These are phyloP conservation scores for Euphydryas editha DNA, from an alignment of 2,888 invertebrate genomes.

Conservation along the genomic window DNA sequence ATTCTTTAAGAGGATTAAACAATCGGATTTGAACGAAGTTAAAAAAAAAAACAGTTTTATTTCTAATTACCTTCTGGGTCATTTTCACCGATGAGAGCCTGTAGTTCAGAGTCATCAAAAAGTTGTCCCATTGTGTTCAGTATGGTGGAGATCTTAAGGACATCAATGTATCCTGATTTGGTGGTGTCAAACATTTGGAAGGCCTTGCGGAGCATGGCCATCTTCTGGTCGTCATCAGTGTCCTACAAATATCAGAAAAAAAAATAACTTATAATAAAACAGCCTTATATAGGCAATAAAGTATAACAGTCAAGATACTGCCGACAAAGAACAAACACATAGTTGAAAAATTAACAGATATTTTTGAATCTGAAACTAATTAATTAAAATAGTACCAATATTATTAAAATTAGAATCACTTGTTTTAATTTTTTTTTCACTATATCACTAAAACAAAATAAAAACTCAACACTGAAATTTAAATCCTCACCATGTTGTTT, in stretches of 20 bases:
- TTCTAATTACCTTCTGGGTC: conserved; percentile 90
- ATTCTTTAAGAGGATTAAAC: neutral
- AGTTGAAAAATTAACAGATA: neutral
- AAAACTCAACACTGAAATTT: conserved; percentile 32
- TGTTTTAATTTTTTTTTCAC: conserved; percentile 33
- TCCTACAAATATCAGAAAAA: conserved; percentile 60
- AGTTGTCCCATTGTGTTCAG: conserved; percentile 97
- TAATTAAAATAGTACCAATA: neutral
- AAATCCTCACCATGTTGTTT: conserved; percentile 73
- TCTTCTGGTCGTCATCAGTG: conserved; percentile 90
- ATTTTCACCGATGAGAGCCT: conserved; percentile 94
- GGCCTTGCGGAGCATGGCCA: conserved; percentile 96
- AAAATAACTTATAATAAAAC: neutral
- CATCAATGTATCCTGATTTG: conserved; percentile 96
- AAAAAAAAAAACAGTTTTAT: neutral
- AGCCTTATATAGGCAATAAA: neutral
- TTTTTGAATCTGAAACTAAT: neutral
- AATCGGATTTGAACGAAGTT: neutral
- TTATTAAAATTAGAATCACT: conserved; percentile 34
- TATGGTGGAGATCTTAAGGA: conserved; percentile 95
- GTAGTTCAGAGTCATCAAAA: conserved; percentile 95
- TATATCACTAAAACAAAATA: conserved; percentile 40
- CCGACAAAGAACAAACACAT: neutral
- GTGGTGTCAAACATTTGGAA: conserved; percentile 98
- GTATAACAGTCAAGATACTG: neutral